phyloP scores from a whole-genome alignment of 2,113 vertebrate species.

The Pterocles burchelli region DNA sequence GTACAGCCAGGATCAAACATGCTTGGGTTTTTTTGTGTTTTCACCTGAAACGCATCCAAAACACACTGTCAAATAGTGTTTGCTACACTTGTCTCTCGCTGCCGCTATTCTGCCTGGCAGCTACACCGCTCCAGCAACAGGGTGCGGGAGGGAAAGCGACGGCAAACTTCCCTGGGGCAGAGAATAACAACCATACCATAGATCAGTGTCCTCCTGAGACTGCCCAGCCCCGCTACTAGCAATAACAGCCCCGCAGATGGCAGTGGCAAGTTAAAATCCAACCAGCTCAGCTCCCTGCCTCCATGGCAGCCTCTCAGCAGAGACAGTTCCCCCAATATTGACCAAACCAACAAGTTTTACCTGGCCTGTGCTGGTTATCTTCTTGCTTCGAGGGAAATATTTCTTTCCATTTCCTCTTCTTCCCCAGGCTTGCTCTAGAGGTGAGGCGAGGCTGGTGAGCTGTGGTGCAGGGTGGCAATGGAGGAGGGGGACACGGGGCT shows the following conservation, averaged over 20 bases:
- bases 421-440: not conserved
- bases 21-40: not conserved
- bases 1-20: constrained; percentile 32
- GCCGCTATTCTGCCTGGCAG: not conserved
- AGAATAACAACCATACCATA: accelerated
- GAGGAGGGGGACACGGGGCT: not conserved
- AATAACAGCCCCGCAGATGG: constrained; percentile 40
- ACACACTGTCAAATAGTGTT: not conserved
- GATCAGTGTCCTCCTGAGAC: not conserved
- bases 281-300: not conserved
- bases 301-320: not conserved
- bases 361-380: accelerated
- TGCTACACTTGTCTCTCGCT: not conserved
- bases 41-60: constrained; percentile 27
- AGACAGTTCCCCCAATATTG: accelerated
- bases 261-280: constrained; percentile 54
- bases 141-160: not conserved
- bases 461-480: not conserved
- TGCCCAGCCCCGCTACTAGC: not conserved
- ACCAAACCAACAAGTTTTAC: not conserved
- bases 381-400: not conserved
- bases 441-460: accelerated
- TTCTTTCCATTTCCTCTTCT: not conserved
- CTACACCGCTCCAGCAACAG: not conserved
- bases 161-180: not conserved